A percentile compares a stretch with the other conserved stretches of the same genome.
These are phyloP conservation scores for Cosmopolites sordidus DNA, from an alignment of 2,888 invertebrate genomes.

Conservation along the genomic window DNA sequence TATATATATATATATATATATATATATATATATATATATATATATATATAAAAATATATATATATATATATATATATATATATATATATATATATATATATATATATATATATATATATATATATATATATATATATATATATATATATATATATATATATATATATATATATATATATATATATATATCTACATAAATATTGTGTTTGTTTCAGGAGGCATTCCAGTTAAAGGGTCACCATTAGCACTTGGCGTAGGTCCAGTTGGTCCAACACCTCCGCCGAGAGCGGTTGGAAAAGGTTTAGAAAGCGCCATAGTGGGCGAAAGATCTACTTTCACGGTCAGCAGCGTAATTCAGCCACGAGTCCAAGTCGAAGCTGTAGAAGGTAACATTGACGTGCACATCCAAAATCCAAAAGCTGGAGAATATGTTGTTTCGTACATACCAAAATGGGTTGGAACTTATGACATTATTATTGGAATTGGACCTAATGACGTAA, in stretches of 20 bases:
- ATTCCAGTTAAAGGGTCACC: constrained; percentile 55
- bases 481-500: constrained; percentile 47
- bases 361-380: constrained; percentile 52
- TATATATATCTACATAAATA: neutral
- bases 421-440: constrained; percentile 85
- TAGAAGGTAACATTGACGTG: constrained; percentile 58
- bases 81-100: too few relatives aligned
- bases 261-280: constrained; percentile 55
- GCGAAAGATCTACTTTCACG: constrained; percentile 67
- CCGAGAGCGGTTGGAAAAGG: constrained; percentile 65
- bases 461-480: constrained; percentile 82
- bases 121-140: too few relatives aligned
- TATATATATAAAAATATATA: too few relatives aligned
- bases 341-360: constrained; percentile 60
- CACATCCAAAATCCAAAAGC: constrained; percentile 51
- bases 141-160: too few relatives aligned
- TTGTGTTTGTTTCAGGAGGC: constrained; percentile 46
- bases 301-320: constrained; percentile 64
- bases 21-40: too few relatives aligned
- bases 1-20: too few relatives aligned
- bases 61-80: too few relatives aligned
- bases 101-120: too few relatives aligned
- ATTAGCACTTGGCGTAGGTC: constrained; percentile 58
- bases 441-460: constrained; percentile 88
- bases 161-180: neutral